A percentile compares a stretch with the other conserved stretches of the same genome.
phyloP scores from a whole-genome alignment of 2,888 invertebrate genomes.

The Xestoiulus laeticollis region DNA sequence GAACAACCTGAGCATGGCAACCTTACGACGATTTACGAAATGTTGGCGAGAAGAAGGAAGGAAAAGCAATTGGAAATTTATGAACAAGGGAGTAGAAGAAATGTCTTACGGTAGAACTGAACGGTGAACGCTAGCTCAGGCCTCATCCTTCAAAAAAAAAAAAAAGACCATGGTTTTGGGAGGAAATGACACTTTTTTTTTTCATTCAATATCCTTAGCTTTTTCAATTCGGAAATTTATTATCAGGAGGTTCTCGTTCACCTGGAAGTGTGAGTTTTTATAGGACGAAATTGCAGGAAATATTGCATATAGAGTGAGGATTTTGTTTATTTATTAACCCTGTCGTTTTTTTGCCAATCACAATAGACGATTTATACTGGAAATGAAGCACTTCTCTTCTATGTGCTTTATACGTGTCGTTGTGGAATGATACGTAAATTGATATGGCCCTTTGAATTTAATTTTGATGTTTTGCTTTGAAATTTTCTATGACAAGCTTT shows the following conservation, averaged over 20 bases:
- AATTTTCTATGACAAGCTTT: too few species aligned
- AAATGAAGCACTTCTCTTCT: not conserved
- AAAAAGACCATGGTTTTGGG: not conserved
- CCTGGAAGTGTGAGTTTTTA: slow-evolving; percentile 26
- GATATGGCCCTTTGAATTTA: not conserved
- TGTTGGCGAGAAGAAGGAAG: slow-evolving; percentile 18
- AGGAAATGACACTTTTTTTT: not conserved
- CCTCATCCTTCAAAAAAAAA: not conserved
- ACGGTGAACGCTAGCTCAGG: slow-evolving; percentile 12
- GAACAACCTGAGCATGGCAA: slow-evolving; percentile 26
- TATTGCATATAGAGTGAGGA: not conserved
- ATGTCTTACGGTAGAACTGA: slow-evolving; percentile 5
- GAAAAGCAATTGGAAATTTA: slow-evolving; percentile 26
- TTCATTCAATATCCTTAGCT: not conserved
- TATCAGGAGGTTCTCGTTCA: not conserved
- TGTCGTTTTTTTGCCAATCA: not conserved
- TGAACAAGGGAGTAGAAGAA: slow-evolving; percentile 26
- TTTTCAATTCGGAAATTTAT: slow-evolving; percentile 26
- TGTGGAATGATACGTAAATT: not conserved
- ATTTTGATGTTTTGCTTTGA: not conserved
- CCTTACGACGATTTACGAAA: slow-evolving; percentile 26
- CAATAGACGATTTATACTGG: not conserved
- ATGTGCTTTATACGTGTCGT: not conserved
- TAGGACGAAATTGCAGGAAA: slow-evolving; percentile 2
- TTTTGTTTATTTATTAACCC: slow-evolving; percentile 4